These are phyloP conservation scores for Schrankia costaestrigalis DNA, from an alignment of 2,888 invertebrate species.

Conservation along the genomic window DNA sequence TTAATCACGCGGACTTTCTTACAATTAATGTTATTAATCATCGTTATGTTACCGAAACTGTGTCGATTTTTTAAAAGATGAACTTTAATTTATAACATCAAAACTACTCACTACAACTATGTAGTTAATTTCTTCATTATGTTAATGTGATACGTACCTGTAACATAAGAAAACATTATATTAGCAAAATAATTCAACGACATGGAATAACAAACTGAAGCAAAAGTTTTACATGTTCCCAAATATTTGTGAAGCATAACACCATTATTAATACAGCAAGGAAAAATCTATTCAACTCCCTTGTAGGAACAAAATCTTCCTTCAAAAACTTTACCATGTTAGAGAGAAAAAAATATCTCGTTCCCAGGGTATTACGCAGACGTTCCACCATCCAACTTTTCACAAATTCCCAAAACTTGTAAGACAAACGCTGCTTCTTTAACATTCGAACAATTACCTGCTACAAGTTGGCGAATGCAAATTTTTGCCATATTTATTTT, in stretches of 20 bases:
- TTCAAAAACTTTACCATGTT: constrained; percentile 31
- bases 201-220: too few species aligned
- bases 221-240: too few species aligned
- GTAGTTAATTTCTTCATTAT: neutral
- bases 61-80: too few species aligned
- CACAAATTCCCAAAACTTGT: constrained; percentile 35
- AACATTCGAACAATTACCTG: constrained; percentile 35
- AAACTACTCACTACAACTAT: too few species aligned
- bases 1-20: too few species aligned
- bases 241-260: neutral
- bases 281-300: constrained; percentile 23
- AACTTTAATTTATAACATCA: too few species aligned
- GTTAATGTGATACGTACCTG: constrained; percentile 3
- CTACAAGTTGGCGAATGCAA: constrained; percentile 34
- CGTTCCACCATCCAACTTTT: constrained; percentile 30
- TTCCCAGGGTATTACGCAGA: constrained; percentile 32
- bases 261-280: constrained; percentile 9
- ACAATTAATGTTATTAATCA: too few species aligned
- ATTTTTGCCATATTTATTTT: constrained; percentile 35
- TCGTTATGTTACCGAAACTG: too few species aligned
- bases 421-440: constrained; percentile 35
- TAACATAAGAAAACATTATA: constrained; percentile 1
- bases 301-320: constrained; percentile 24
- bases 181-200: too few species aligned
- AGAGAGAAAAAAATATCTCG: constrained; percentile 30